Evolutionary conservation across 1,140 invertebrate species (phyloP), one percentile per base, ranked within the genome.

Genomic region (Neodiprion virginianus): DNA sequence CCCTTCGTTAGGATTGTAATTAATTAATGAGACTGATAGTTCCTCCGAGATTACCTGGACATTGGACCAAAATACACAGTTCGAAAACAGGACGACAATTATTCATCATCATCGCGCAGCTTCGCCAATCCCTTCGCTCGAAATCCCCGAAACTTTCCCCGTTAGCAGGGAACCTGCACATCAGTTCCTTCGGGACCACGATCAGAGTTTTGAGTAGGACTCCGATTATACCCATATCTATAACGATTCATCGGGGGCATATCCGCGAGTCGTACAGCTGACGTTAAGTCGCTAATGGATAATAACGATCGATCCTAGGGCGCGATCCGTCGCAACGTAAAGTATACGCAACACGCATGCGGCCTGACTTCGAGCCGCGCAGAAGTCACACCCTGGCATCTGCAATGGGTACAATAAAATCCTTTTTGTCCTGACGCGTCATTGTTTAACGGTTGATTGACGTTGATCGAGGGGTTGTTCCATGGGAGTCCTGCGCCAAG

Each of bases 361-460:
- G 5, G 28, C 28, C 28, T 40, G 28, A 40, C 28, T 40, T 2
- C 28, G 28, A 40, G 28, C 28, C 28, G 28, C 28, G 1, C 28
- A 40, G 28, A 40, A 40, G 28, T 11, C 77, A 65, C 83, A 84
- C 83, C 83, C 85, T 83, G 78, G 79, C 84, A 77, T 83, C 84
- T 76, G 79, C 81, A 79, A 83, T 40, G 28, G 2, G 28, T 84
- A 86, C 84, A 84, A 86, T 86, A 82, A 86, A 86, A 86, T 86
- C 84, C 84, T 84, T 83, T 85, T 86, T 85, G 82, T 80, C 28
- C 76, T 75, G 81, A 72, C 81, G 81, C 74, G 79, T 84, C 82
- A 84, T 85, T 86, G 84, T 86, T 85, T 85, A 86, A 84, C 84
- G 78, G 76, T 78, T 86, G 85, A 86, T 86, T 86, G 85, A 85